Base-by-base conservation (phyloP, 2,797 vertebrate species). In the Pristis pectinata region DNA sequence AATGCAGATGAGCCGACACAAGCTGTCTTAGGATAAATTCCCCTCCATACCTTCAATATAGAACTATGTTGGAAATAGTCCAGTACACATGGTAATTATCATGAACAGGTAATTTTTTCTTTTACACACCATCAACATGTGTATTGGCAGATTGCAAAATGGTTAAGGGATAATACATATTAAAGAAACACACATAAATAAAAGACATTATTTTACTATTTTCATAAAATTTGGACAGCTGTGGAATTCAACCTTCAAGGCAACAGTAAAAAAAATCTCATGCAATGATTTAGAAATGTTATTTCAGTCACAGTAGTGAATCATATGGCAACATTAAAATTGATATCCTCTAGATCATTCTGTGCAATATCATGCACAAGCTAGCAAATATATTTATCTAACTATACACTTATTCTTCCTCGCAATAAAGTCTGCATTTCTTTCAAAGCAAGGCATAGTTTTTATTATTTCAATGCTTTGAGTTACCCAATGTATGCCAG, bases 391-490 rank as follows among this genome's bases (percentile, higher is more conserved):
- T 59, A 87, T 59, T 85, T 56, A 85, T 80, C 41, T 44, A 44
- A 30, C 27, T 34, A 37, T 64, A 19, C 11, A 64, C 8, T 67
- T 41, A 41, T n/a, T 67, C 61, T 67, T 67, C 53, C 61, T 10
- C 34, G 44, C 72, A 94, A 76, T 94, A 82, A 76, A 76, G 70
- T 72, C 92, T 74, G 67, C 24, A 74, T 94, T 94, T 53, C 70
- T 76, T 74, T 94, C 92, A 94, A 94, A 94, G 44, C 92, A 76
- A 76, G 70, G 24, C 92, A 67, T 64, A 67, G 27, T 94, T 49
- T 94, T 94, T 94, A 76, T 76, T 94, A 94, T 56, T 76, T 94
- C 49, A 94, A 76, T 70, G 72, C 92, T 94, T 94, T 76, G 30
- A 94, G 44, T 49, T 76, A 76, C 70, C 92, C 92, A 93, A 72